Percentiles rank a stretch among this genome's conserved stretches.
Conservation (phyloP, 2,113 vertebrate genomes). For the Callipepla californica region DNA sequence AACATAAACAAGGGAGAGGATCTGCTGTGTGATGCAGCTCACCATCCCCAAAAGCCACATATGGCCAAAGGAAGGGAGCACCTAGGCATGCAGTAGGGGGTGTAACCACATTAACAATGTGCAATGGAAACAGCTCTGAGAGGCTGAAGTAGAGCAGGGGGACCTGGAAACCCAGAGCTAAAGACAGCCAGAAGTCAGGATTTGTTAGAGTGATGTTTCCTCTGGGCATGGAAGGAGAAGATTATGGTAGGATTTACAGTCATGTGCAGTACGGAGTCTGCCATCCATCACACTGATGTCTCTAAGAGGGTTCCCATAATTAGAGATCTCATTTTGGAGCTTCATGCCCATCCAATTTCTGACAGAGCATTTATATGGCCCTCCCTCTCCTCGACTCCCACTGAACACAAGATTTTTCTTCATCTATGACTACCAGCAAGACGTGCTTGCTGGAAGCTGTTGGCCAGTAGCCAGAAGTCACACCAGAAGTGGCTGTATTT, state of each 20-base stretch:
- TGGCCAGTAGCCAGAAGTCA: rapidly evolving
- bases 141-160: background rate
- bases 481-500: background rate
- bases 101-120: background rate
- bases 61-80: background rate
- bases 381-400: background rate
- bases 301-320: background rate
- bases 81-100: rapidly evolving
- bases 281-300: background rate
- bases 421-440: background rate
- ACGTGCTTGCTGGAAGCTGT: background rate
- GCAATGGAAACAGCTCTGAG: background rate
- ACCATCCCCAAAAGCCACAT: rapidly evolving
- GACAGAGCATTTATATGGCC: rapidly evolving
- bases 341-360: background rate
- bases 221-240: background rate
- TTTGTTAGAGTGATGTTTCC: background rate
- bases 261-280: background rate
- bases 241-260: background rate
- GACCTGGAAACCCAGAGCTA: background rate
- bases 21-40: background rate
- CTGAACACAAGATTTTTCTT: background rate
- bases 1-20: too few species aligned
- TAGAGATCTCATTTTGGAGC: background rate
- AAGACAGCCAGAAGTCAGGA: background rate